These are phyloP conservation scores for Notiomystis cincta DNA, from an alignment of 2,113 vertebrate genomes.

Conservation along the genomic window DNA sequence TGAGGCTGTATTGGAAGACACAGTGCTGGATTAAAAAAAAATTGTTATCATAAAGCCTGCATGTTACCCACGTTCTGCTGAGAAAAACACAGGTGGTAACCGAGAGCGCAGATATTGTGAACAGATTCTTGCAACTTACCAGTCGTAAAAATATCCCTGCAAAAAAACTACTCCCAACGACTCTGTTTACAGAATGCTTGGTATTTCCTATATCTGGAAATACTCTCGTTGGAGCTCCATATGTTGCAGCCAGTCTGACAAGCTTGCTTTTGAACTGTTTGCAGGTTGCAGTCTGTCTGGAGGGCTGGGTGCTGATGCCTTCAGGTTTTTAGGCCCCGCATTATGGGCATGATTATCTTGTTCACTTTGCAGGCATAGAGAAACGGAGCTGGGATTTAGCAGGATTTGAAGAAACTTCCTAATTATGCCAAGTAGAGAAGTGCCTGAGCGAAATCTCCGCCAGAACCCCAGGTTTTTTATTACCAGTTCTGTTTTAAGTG, in stretches of 20 bases:
- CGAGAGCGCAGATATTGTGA: background rate
- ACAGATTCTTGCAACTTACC: constrained; percentile 53
- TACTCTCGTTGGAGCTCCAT: constrained; percentile 50
- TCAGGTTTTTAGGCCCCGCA: constrained; percentile 36
- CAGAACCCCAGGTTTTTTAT: constrained; percentile 37
- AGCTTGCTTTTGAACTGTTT: constrained; percentile 52
- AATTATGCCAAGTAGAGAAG: constrained; percentile 20
- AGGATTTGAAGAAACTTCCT: constrained; percentile 40
- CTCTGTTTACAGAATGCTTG: constrained; percentile 64
- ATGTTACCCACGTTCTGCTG: background rate
- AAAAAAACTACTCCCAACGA: constrained; percentile 22
- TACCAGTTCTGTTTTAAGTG: constrained; percentile 2
- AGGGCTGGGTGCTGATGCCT: constrained; percentile 60
- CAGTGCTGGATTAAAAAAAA: background rate
- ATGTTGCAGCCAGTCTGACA: constrained; percentile 58
- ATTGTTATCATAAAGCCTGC: background rate
- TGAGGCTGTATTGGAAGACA: background rate
- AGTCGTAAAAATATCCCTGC: constrained; percentile 49
- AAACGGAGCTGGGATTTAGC: background rate
- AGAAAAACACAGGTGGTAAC: constrained; percentile 46
- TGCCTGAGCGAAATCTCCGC: background rate
- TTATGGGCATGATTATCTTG: constrained; percentile 59
- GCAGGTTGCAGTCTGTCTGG: constrained; percentile 62
- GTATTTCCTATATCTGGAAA: constrained; percentile 65
- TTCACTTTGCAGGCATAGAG: constrained; percentile 47